Evolutionary conservation across 2,888 invertebrate species (phyloP).

Genomic region (Eupsilia transversa): DNA sequence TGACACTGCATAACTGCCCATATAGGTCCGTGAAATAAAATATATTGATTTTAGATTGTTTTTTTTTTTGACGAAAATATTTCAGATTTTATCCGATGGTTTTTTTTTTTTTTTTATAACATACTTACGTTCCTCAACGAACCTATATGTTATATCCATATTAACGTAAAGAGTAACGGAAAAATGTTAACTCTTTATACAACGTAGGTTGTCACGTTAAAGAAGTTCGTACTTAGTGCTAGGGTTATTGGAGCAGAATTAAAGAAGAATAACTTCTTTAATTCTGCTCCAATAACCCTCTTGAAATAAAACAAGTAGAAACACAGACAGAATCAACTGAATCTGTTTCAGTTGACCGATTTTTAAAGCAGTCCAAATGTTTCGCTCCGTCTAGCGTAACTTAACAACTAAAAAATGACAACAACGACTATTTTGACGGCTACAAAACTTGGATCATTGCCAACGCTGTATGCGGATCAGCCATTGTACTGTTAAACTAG

Average conservation of each 20-base stretch:
- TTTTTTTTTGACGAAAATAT: not conserved
- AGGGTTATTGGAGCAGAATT: too few relatives aligned
- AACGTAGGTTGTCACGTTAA: not conserved
- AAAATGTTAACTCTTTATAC: not conserved
- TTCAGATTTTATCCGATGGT: too few relatives aligned
- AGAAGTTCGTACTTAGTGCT: too few relatives aligned
- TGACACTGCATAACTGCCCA: too few relatives aligned
- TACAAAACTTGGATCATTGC: conserved; percentile 55
- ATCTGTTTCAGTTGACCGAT: conserved; percentile 42
- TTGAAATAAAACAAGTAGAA: conserved; percentile 15
- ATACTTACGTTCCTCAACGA: too few relatives aligned
- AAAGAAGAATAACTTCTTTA: too few relatives aligned
- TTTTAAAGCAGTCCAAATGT: conserved; percentile 54
- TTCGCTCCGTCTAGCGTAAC: conserved; percentile 60
- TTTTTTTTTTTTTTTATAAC: too few relatives aligned
- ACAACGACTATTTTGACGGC: conserved; percentile 61
- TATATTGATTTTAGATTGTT: too few relatives aligned
- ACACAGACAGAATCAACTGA: conserved; percentile 7
- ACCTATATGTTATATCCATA: too few relatives aligned
- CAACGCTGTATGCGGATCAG: conserved; percentile 49
- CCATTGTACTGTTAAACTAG: conserved; percentile 37
- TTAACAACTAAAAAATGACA: conserved; percentile 58
- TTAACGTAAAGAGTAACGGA: not conserved
- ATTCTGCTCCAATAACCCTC: not conserved
- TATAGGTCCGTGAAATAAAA: too few relatives aligned